Evolutionary conservation across 2,888 invertebrate species (phyloP), one percentile per base, ranked within the genome.

Genomic region (Galeopsomyia nigrocyanea): DNA sequence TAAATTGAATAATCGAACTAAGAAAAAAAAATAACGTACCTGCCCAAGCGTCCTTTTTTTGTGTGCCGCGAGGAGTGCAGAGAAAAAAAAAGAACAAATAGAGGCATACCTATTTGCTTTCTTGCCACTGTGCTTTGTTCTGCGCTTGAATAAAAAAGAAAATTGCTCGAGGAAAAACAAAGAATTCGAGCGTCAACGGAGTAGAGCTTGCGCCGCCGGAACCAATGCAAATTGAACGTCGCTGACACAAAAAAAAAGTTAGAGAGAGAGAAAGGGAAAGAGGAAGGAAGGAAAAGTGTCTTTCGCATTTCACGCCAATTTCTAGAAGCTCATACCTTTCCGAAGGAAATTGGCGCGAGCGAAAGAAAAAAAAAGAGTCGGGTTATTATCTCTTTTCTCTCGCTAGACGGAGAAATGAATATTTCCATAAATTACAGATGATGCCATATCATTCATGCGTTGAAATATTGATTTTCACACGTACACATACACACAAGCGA

Each of bases 111-210:
- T 39, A 67, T 71, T 71, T 62, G 57, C 61, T 57, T 72, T 66
- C 65, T 60, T 50, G 7, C 21, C 19, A 3, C 53, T n/a, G 22
- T 46, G 65, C 71, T 65, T 70, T 65, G 65, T 71, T 65, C 65
- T 22, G 9, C 58, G 26, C 55, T 65, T 61, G 55, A 53, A 66
- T 66, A 66, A 65, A 71, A 71, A 60, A 58, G n/a, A 61, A 71
- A 71, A 71, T 71, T 71, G 55, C 60, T 71, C 71, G 19, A 46
- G 49, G 31, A 53, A 60, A 60, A 61, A 71, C 65, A 71, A 71
- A 71, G 61, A 61, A 65, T 70, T 65, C 58, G 57, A 70, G 70
- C 39, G 31, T 31, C 56, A 62, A 2, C 10, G 39, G 39, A 13
- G 62, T 5, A 62, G n/a, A 62, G 61, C 51, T 61, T 22, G 22